Conservation (phyloP, 2,113 vertebrate genomes). For the Prietella phreatophila region DNA sequence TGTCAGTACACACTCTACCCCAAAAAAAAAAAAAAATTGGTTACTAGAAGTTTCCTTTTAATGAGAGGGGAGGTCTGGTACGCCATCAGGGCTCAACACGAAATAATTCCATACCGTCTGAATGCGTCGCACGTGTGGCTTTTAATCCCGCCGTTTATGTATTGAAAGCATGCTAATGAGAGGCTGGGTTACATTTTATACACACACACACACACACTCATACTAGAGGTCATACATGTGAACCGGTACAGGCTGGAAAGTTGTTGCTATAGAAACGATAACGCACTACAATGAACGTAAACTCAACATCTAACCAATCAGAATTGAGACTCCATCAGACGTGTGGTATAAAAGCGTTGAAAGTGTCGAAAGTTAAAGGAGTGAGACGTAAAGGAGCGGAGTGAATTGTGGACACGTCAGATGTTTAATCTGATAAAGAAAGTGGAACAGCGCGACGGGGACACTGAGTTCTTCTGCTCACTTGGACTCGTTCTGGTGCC, state of each 20-base stretch:
- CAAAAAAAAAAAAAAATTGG: conserved; percentile 73
- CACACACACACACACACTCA: conserved; percentile 25
- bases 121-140: conserved; percentile 64
- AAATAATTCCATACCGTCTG: conserved; percentile 71
- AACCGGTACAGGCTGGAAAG: background rate
- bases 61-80: conserved; percentile 61
- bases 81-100: conserved; percentile 64
- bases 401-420: background rate
- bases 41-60: conserved; percentile 70
- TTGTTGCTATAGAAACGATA: background rate
- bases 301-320: background rate
- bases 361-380: background rate
- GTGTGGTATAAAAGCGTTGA: background rate
- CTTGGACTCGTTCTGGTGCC: background rate
- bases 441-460: background rate
- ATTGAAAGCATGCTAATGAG: conserved; percentile 45
- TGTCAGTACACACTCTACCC: conserved; percentile 67
- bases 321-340: background rate
- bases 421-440: conserved; percentile 5
- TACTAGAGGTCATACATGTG: background rate
- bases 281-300: background rate
- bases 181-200: conserved; percentile 28
- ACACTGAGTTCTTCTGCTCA: background rate
- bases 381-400: background rate
- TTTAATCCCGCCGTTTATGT: conserved; percentile 49